Evolutionary conservation across 2,797 vertebrate species (phyloP).

Genomic region (Gastrophryne carolinensis): DNA sequence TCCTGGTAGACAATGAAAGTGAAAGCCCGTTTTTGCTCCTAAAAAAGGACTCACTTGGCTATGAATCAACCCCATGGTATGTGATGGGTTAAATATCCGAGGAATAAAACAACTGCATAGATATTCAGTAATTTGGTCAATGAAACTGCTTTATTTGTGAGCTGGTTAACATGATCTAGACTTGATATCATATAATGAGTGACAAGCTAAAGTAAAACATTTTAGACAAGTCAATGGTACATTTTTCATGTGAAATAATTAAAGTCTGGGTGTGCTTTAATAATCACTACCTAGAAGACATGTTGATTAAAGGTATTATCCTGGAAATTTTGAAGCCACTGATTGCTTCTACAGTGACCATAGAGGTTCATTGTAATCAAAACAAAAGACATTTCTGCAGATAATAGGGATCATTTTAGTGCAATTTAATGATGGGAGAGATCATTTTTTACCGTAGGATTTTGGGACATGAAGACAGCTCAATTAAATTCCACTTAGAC

Average conservation of each 20-base stretch:
- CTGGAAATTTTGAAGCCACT: background rate
- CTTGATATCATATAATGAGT: background rate
- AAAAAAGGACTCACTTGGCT: too few species aligned
- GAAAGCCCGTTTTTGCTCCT: too few species aligned
- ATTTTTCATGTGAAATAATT: background rate
- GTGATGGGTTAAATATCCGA: background rate
- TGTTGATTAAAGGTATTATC: slow-evolving; percentile 4
- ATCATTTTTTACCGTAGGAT: background rate
- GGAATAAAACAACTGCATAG: background rate
- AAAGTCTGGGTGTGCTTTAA: background rate
- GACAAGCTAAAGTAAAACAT: background rate
- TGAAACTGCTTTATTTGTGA: background rate
- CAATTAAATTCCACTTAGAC: background rate
- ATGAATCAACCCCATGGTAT: too few species aligned
- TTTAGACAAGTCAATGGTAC: background rate
- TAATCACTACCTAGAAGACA: background rate
- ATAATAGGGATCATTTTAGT: background rate
- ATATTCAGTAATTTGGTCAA: slow-evolving; percentile 6
- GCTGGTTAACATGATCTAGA: background rate
- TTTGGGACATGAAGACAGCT: background rate
- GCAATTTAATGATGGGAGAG: background rate
- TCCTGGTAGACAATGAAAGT: too few species aligned
- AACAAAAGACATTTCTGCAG: background rate
- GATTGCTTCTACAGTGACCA: background rate
- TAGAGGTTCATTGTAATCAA: background rate